A percentile compares a stretch with the other conserved stretches of the same genome.
Conservation (phyloP, 2,888 invertebrate genomes). For the Sarcophaga rosellei region DNA sequence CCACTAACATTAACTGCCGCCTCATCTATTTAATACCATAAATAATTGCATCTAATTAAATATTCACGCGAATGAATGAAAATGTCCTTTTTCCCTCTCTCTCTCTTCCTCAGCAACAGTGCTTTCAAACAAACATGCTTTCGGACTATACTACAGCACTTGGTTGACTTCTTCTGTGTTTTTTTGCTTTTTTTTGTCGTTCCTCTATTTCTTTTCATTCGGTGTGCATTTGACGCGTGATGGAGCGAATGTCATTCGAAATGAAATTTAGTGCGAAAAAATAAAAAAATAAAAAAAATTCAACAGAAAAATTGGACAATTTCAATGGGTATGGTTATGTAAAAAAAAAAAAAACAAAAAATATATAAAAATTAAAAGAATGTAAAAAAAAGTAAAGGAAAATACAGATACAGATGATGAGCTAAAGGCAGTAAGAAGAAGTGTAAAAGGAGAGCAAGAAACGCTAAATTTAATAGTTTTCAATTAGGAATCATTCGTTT, state of each 20-base stretch:
- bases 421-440: slow-evolving; percentile 43
- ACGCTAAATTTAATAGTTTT: slow-evolving; percentile 79
- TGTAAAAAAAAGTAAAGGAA: slow-evolving; percentile 27
- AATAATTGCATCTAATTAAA: slow-evolving; percentile 81
- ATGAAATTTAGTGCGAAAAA: slow-evolving; percentile 78
- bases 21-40: slow-evolving; percentile 81
- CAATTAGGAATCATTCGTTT: slow-evolving; percentile 80
- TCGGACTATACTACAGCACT: slow-evolving; percentile 58
- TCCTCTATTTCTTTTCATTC: slow-evolving; percentile 63
- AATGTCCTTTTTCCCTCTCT: slow-evolving; percentile 75
- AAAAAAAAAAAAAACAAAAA: slow-evolving; percentile 61
- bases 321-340: slow-evolving; percentile 67
- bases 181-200: slow-evolving; percentile 29
- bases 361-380: slow-evolving; percentile 61
- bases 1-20: slow-evolving; percentile 78
- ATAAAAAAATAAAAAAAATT: slow-evolving; percentile 58
- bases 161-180: slow-evolving; percentile 52
- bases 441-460: slow-evolving; percentile 68
- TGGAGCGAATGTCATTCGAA: slow-evolving; percentile 81
- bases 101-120: not conserved
- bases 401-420: slow-evolving; percentile 53
- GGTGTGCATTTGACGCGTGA: slow-evolving; percentile 80
- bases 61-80: slow-evolving; percentile 79
- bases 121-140: slow-evolving; percentile 56
- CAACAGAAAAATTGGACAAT: slow-evolving; percentile 67